Evolutionary conservation across 1,140 invertebrate genomes (phyloP), one percentile per base, ranked within the genome.

Genomic region (Meteorus sp.): DNA sequence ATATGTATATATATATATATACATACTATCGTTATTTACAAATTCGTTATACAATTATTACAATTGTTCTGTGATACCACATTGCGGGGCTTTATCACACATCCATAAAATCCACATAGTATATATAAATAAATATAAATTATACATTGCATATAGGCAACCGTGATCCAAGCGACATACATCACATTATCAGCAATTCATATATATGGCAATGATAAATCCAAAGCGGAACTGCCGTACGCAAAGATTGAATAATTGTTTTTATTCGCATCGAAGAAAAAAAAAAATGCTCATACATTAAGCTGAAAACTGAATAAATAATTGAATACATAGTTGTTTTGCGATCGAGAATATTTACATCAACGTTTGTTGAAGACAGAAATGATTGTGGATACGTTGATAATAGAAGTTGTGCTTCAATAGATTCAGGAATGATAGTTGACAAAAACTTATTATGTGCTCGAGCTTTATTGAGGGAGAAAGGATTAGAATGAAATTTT

Each of bases 401-500:
- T 19, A 27, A 52, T 52, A 35, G 15, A 37, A 15, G n/a, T 37
- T 52, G 33, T 22, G 29, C 31, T 52, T 52, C 5, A 35, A 22
- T 7, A 39, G 4, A 39, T 39, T 5, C 8, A n/a, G 8, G 35
- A 39, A 4, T n/a, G 35, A 52, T 52, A 52, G 17, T 29, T 31
- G 15, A 48, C 5, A 20, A 45, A 44, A 33, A 0, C 8, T 23
- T 52, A 19, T 35, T 39, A 39, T n/a, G 35, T 52, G 17, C n/a
- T 8, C 7, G 4, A 5, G 2, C 6, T 3, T 20, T 37, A 13
- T 22, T 8, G 37, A 52, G 1, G 50, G 22, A 33, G 27, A 33
- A 52, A 52, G 19, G 27, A 52, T 52, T 52, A 31, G 50, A 52
- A 17, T 19, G 50, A 52, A 52, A 35, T 52, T 33, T 35, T 37